phyloP scores from a whole-genome alignment of 2,113 vertebrate genomes.

The Leptosomus discolor region DNA sequence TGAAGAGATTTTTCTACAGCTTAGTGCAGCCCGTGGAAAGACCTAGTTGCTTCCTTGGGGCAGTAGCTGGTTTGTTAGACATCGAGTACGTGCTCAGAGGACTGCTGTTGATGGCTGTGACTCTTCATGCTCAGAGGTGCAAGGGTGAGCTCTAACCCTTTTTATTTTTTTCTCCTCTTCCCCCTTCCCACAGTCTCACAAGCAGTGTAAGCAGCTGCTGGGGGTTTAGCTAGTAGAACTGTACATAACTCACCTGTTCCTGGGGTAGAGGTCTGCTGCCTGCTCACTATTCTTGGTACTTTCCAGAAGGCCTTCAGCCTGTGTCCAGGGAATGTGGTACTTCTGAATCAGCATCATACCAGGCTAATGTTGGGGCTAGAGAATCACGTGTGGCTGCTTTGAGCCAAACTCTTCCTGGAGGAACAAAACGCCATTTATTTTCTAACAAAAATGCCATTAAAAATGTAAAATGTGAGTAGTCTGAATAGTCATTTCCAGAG shows the following conservation, averaged over 20 bases:
- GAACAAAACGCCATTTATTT: not conserved
- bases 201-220: not conserved
- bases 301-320: not conserved
- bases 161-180: rapidly evolving
- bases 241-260: not conserved
- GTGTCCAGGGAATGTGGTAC: not conserved
- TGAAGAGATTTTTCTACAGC: not conserved
- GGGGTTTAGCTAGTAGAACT: not conserved
- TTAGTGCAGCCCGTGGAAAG: not conserved
- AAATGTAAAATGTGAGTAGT: not conserved
- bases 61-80: not conserved
- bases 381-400: not conserved
- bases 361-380: not conserved
- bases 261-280: not conserved
- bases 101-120: not conserved
- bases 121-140: not conserved
- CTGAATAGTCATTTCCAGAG: not conserved
- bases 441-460: not conserved
- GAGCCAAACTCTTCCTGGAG: not conserved
- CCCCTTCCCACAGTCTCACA: not conserved
- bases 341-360: not conserved
- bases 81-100: not conserved
- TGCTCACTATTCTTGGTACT: not conserved
- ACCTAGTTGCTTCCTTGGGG: not conserved
- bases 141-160: not conserved